Evolutionary conservation across 2,888 invertebrate species (phyloP), one percentile per base, ranked within the genome.

Genomic region (Periphyllus acericola): DNA sequence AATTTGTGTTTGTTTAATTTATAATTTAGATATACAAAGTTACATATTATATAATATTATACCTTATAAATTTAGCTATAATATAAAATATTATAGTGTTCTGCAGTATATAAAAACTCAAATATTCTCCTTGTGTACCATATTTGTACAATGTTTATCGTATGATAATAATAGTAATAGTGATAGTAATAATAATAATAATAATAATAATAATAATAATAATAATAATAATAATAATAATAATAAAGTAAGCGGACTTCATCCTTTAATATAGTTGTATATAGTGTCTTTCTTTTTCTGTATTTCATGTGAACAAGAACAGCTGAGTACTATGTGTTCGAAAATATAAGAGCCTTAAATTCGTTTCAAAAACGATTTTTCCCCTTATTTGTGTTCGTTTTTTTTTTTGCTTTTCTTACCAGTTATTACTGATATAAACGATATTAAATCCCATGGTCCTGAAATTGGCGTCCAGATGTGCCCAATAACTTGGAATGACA

Each of bases 381-480:
- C 68, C 66, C 60, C 89, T 89, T 90, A 29, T 40, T 40, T 76
- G n/a, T 52, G 32, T 52, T 66, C 25, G 68, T 83, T 40, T 46
- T 71, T 71, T 79, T 29, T 29, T 76, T 75, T 76, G 29, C 76
- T 52, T 46, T 75, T 68, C 21, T 85, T 55, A 60, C 79, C 72
- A 72, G 86, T 79, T 86, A 86, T 80, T 86, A 86, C 79, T 55
- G 71, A 79, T 85, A 85, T 78, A 68, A 78, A 66, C 78, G 68
- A 85, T 86, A 72, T 80, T 86, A 86, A 86, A 86, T 72, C 72
- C 21, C 36, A n/a, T 86, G 68, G 78, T 85, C 78, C 68, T 85
- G 55, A 72, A 86, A 79, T 80, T 86, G 72, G 79, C 21, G 72
- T 46, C 71, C 86, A 86, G 72, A 86, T 80, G 79, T 86, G 86